Evolutionary conservation across 2,888 invertebrate species (phyloP).

Genomic region (Ecliptopera silaceata): DNA sequence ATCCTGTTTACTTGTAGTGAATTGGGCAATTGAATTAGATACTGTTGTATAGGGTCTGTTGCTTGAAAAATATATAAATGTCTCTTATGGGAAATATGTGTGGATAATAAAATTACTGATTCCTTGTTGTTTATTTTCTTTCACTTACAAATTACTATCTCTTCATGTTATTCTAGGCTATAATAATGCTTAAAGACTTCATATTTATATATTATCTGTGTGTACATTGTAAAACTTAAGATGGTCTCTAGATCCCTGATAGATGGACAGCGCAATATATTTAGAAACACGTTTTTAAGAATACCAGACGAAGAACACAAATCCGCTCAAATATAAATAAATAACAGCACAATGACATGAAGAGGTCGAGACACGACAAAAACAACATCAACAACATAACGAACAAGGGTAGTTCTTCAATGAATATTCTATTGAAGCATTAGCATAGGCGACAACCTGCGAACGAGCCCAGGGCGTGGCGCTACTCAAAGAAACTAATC

Average conservation of each 20-base stretch:
- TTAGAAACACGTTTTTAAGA: constrained; percentile 1
- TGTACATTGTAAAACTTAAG: too few relatives aligned
- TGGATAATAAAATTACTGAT: constrained; percentile 11
- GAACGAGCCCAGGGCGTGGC: constrained; percentile 60
- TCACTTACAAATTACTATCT: background rate
- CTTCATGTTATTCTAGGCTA: background rate
- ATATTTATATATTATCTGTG: too few relatives aligned
- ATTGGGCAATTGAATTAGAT: constrained; percentile 62
- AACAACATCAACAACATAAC: constrained; percentile 48
- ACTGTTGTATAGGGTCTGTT: constrained; percentile 50
- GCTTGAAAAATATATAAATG: constrained; percentile 45
- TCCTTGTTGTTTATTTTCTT: background rate
- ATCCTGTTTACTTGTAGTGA: constrained; percentile 57
- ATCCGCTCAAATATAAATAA: constrained; percentile 16
- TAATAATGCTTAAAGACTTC: too few relatives aligned
- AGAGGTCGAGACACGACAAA: constrained; percentile 41
- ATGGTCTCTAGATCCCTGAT: too few relatives aligned
- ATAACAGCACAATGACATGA: constrained; percentile 31
- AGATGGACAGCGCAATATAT: too few relatives aligned
- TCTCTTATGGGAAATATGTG: constrained; percentile 10
- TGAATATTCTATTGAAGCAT: constrained; percentile 68
- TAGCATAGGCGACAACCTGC: constrained; percentile 72
- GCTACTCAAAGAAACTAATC: constrained; percentile 57
- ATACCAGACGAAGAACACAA: constrained; percentile 10
- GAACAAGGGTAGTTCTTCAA: constrained; percentile 61